A percentile compares a stretch with the other conserved stretches of the same genome.
Evolutionary conservation across 2,113 vertebrate genomes (phyloP).

Genomic region (Tachycineta bicolor): DNA sequence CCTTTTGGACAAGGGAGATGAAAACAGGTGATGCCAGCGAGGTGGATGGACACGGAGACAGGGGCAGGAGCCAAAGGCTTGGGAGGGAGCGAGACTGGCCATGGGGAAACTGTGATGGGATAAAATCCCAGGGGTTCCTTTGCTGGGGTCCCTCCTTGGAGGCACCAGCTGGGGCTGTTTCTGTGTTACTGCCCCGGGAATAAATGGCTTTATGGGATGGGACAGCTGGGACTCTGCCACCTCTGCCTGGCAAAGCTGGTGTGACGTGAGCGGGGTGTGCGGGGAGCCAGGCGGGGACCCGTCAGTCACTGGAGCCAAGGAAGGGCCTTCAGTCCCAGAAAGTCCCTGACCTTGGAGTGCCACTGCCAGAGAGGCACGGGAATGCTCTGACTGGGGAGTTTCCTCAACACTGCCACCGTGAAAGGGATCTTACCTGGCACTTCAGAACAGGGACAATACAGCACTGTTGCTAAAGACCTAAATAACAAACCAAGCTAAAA

Average conservation of each 20-base stretch:
- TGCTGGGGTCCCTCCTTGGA: not conserved
- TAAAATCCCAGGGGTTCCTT: not conserved
- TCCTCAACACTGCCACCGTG: not conserved
- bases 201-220: not conserved
- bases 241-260: not conserved
- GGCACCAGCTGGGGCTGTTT: not conserved
- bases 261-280: not conserved
- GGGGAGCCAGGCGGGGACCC: not conserved
- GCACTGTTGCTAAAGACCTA: slow-evolving; percentile 19
- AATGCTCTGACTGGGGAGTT: not conserved
- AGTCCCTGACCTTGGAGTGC: not conserved
- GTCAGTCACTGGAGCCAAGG: not conserved
- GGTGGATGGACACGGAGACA: not conserved
- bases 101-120: not conserved
- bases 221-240: not conserved
- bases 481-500: slow-evolving; percentile 33
- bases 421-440: not conserved
- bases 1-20: not conserved
- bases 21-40: not conserved
- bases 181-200: not conserved
- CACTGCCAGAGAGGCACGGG: not conserved
- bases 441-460: not conserved
- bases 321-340: not conserved
- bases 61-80: not conserved
- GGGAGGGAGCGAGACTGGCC: not conserved